Evolutionary conservation across 2,113 vertebrate species (phyloP).

Genomic region (Pterocles gutturalis): DNA sequence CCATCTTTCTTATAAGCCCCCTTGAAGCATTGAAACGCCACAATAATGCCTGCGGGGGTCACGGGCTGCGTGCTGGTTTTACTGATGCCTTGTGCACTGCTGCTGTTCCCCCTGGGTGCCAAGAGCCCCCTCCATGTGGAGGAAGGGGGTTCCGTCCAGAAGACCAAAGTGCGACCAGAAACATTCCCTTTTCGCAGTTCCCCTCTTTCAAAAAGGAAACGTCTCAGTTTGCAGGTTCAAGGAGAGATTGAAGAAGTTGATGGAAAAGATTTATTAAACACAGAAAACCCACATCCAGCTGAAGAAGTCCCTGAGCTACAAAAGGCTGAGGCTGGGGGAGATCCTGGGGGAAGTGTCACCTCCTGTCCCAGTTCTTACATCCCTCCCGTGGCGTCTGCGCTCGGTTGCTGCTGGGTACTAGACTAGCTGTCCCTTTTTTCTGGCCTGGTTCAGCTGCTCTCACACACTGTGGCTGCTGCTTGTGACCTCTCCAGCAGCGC

Average conservation of each 20-base stretch:
- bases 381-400: fast-evolving
- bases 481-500: background rate
- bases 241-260: background rate
- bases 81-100: background rate
- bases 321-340: background rate
- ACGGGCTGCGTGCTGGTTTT: fast-evolving
- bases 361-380: background rate
- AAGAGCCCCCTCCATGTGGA: fast-evolving
- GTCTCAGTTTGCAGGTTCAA: background rate
- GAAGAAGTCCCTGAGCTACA: background rate
- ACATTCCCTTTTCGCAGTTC: background rate
- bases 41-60: fast-evolving
- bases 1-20: background rate
- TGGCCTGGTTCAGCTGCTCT: background rate
- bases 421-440: background rate
- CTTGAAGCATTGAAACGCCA: background rate
- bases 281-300: background rate
- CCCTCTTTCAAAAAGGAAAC: background rate
- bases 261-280: background rate
- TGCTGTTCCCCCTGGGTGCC: background rate
- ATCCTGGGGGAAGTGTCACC: background rate
- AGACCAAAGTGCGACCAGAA: background rate
- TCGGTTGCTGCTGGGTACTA: background rate
- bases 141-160: background rate
- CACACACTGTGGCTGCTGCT: background rate